Evolutionary conservation across 2,797 vertebrate species (phyloP), one percentile per base, ranked within the genome.

Genomic region (Peromyscus nudipes): DNA sequence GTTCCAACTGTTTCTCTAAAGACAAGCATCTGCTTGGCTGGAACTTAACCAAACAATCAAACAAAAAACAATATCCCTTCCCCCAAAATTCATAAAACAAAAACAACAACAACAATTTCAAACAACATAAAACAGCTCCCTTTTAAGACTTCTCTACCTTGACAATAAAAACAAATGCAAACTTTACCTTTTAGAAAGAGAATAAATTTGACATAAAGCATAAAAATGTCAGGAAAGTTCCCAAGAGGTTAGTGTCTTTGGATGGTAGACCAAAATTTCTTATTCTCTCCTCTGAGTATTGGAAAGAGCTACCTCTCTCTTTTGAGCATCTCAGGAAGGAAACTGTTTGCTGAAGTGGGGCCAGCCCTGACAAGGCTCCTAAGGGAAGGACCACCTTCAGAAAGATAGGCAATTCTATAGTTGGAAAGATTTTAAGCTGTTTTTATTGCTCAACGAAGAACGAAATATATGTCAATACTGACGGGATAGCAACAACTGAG

Each of bases 181-280:
- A 80, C 6, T 93, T 67, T 34, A 75, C 37, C 83, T 95, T 92
- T 91, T 34, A 91, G 23, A 80, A 55, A 0, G 55, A 94, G 17
- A 40, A 86, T 92, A 62, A 91, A 75, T 95, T 92, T 94, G 77
- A 90, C 3, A 89, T 40, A 94, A 82, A 92, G 29, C 25, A 76
- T 67, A 57, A 94, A 92, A 88, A 52, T 1, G 67, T 87, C 17
- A 80, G 3, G 9, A 80, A 83, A 8, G 0, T 76, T 89, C 65
- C 65, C 37, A 87, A 84, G 52, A 96, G 7, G 31, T 85, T 49
- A 65, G 21, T 14, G 73, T 84, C 21, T 76, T 69, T 76, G 21
- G 8, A 55, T 89, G 31, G 65, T 40, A 69, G 31, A 37, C 23
- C 34, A 84, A 73, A 16, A 67, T 49, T 37, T 88, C 55, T 62